A percentile compares a stretch with the other conserved stretches of the same genome.
Evolutionary conservation across 2,797 vertebrate species (phyloP).

Genomic region (Lagocephalus sceleratus): DNA sequence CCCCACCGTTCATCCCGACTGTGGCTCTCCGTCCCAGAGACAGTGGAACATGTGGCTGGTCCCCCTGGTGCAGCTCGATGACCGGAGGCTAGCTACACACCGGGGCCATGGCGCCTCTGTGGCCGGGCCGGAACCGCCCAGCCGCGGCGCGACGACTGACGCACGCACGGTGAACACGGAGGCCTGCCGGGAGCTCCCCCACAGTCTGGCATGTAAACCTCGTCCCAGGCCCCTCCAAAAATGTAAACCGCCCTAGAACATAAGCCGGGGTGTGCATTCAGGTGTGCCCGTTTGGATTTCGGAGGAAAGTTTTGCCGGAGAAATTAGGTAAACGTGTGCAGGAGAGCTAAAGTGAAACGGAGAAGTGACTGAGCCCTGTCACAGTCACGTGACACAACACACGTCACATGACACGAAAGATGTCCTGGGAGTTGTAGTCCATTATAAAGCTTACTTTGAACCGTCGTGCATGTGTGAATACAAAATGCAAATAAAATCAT

Average conservation of each 20-base stretch:
- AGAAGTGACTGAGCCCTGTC: conserved; percentile 30
- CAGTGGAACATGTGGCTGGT: conserved; percentile 30
- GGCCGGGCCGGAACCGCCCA: conserved; percentile 39
- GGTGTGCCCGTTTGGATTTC: accelerated
- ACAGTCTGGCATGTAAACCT: conserved; percentile 19
- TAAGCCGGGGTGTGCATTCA: not conserved
- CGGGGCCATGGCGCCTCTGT: conserved; percentile 43
- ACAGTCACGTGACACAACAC: conserved; percentile 71
- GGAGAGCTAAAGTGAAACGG: conserved; percentile 38
- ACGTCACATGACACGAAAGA: conserved; percentile 59
- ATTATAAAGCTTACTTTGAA: not conserved
- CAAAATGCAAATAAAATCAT: too few species aligned
- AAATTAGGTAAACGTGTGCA: conserved; percentile 24
- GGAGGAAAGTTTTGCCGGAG: not conserved
- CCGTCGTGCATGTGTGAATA: too few species aligned
- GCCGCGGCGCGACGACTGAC: conserved; percentile 42
- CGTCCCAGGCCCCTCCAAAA: not conserved
- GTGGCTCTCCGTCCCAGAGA: conserved; percentile 27
- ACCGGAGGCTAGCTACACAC: conserved; percentile 7
- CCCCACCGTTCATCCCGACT: conserved; percentile 81
- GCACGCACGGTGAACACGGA: conserved; percentile 46
- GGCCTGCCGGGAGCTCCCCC: conserved; percentile 54
- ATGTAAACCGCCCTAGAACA: not conserved
- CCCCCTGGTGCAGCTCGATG: not conserved
- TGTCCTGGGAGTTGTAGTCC: conserved; percentile 57